Base-by-base conservation (phyloP, 2,113 vertebrate genomes). In the Zeus faber region DNA sequence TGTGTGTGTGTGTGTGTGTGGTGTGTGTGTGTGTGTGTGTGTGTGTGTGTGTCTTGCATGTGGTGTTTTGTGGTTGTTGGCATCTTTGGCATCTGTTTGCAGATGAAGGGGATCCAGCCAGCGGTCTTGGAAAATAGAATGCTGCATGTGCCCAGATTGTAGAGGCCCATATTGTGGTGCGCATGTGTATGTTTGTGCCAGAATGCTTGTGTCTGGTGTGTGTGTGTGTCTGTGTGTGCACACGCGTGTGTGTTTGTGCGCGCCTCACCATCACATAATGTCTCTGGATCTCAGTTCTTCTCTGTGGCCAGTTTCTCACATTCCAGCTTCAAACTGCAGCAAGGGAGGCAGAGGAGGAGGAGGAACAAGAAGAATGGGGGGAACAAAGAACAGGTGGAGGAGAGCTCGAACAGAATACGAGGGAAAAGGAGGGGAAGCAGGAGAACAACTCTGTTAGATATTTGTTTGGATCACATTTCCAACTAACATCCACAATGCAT, bases 251-350 rank as follows among this genome's bases (percentile, higher is more conserved):
- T n/a, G 18, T 14, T n/a, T n/a, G 46, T 59, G 55, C 8, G 26
- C 10, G 23, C 78, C 93, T 95, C 82, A 96, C 94, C 94, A 96
- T 96, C 81, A 96, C 93, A 65, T 96, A 96, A 84, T 96, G 94
- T 61, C 94, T 92, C 88, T 96, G 94, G 79, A 96, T 95, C 88
- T 96, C 94, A 0, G 94, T 95, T n/a, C 88, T 96, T 95, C 76
- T 96, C 94, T 22, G 93, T 95, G 46, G 93, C 93, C 87, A 96
- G 86, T 71, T 96, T 96, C 86, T 96, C 94, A 83, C 94, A 96
- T 82, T 96, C 94, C 77, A 96, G 61, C 81, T 96, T 96, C 85
- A 96, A 89, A 87, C 94, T 96, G 85, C 46, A 68, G 67, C 49
- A 63, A 64, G 41, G 45, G 49, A 39, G 41, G 51, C 58, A 49